phyloP scores from a whole-genome alignment of 2,888 invertebrate species.

The Aproaerema taeniolella region DNA sequence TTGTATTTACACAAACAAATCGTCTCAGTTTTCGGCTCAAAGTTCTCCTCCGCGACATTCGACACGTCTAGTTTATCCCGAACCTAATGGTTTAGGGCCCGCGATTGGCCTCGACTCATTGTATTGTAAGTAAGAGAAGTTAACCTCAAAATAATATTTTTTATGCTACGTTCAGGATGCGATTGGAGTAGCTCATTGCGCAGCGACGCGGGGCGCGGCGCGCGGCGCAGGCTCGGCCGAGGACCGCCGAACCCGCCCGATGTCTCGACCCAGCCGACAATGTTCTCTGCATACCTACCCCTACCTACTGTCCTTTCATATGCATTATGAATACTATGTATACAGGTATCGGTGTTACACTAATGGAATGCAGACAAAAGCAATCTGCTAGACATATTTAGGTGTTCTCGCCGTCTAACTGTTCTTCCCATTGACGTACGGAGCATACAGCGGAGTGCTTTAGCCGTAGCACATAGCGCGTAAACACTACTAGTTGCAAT shows the following conservation, averaged over 20 bases:
- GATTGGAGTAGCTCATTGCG: constrained; percentile 54
- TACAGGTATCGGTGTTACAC: constrained; percentile 20
- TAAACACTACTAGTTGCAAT: no score
- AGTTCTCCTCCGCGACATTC: constrained; percentile 72
- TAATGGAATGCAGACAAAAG: constrained; percentile 23
- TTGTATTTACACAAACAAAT: constrained; percentile 76
- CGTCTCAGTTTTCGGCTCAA: constrained; percentile 67
- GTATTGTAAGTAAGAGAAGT: constrained; percentile 45
- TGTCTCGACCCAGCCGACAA: constrained; percentile 22
- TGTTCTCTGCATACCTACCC: constrained; percentile 17
- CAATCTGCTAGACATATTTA: constrained; percentile 21
- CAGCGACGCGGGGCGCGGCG: constrained; percentile 40
- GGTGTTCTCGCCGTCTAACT: constrained; percentile 16
- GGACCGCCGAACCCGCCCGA: constrained; percentile 41
- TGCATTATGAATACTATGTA: constrained; percentile 17
- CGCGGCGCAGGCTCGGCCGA: constrained; percentile 29
- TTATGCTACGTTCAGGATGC: constrained; percentile 66
- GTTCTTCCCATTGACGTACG: background rate
- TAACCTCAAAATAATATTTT: constrained; percentile 75
- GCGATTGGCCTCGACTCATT: constrained; percentile 46
- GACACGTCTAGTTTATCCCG: constrained; percentile 46
- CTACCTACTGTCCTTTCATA: constrained; percentile 12
- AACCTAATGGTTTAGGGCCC: constrained; percentile 35
- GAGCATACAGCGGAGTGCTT: no score
- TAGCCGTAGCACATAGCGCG: no score